These are phyloP conservation scores for Polypedilum vanderplanki DNA, from an alignment of 1,140 invertebrate species.

Conservation along the genomic window DNA sequence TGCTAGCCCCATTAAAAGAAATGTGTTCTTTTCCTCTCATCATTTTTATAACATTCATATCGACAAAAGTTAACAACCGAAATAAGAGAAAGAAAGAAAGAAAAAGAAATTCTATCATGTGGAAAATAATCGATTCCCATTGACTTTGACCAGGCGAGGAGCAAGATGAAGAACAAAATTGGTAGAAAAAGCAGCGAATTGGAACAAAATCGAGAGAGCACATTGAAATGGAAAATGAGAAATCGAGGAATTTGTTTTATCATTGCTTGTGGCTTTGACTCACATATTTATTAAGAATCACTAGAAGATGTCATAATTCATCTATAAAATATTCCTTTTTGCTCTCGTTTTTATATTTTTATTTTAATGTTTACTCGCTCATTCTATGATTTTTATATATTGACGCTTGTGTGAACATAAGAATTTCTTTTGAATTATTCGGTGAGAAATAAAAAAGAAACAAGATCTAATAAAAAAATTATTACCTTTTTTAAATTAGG, in stretches of 20 bases:
- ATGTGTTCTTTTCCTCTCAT: background rate
- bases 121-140: slow-evolving; percentile 26
- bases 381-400: too few relatives aligned
- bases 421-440: too few relatives aligned
- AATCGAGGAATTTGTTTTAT: background rate
- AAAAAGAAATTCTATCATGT: slow-evolving; percentile 15
- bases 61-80: background rate
- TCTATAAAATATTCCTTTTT: background rate
- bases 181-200: background rate
- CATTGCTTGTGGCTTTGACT: background rate
- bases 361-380: too few relatives aligned
- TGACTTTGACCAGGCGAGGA: background rate
- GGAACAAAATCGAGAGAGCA: background rate
- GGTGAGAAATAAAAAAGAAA: too few relatives aligned
- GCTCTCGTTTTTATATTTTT: background rate
- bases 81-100: background rate
- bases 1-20: background rate
- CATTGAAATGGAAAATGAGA: slow-evolving; percentile 13
- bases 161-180: background rate
- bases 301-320: slow-evolving; percentile 13
- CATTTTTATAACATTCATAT: background rate
- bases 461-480: too few relatives aligned
- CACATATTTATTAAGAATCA: slow-evolving; percentile 6
- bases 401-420: too few relatives aligned
- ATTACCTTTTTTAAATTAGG: too few relatives aligned